These are phyloP conservation scores for Aurelia sp. DNA, from an alignment of 30 jellyfish, hydroid and myxozoan species.

Conservation along the genomic window DNA sequence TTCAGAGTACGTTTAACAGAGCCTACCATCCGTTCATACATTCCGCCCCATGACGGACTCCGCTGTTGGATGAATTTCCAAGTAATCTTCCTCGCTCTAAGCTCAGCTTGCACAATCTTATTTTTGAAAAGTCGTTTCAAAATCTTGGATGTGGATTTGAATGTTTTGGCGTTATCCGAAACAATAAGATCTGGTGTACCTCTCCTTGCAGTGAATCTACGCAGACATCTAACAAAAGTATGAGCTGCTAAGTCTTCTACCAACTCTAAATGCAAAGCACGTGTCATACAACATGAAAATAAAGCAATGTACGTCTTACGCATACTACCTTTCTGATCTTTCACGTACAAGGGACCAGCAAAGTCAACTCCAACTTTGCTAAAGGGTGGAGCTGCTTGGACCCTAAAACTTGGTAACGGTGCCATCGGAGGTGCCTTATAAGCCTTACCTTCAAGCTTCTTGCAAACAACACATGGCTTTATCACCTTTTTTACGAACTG, in stretches of 20 bases:
- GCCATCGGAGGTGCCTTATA: slow-evolving; percentile 37
- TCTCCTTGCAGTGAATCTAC: slow-evolving; percentile 5
- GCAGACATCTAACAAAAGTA: not conserved
- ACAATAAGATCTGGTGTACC: not conserved
- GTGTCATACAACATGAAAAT: slow-evolving; percentile 12
- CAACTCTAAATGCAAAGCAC: not conserved
- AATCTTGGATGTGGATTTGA: not conserved
- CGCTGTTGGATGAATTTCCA: slow-evolving; percentile 32
- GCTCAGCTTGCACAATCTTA: not conserved
- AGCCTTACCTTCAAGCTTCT: slow-evolving; percentile 33
- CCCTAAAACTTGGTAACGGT: slow-evolving; percentile 37
- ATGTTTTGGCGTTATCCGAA: not conserved
- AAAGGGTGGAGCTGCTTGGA: too few relatives aligned
- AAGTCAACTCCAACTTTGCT: too few relatives aligned
- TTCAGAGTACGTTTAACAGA: slow-evolving; percentile 3
- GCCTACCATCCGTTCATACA: slow-evolving; percentile 30
- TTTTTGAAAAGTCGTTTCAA: not conserved
- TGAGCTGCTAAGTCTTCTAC: too few relatives aligned
- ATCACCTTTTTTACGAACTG: slow-evolving; percentile 28
- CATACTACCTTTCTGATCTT: not conserved
- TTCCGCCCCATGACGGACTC: slow-evolving; percentile 51
- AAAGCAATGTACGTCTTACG: not conserved
- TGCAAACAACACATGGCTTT: slow-evolving; percentile 13
- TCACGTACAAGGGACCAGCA: too few relatives aligned
- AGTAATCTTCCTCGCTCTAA: not conserved